Base-by-base conservation (phyloP, 2,797 vertebrate genomes). In the Podarcis lilfordi region DNA sequence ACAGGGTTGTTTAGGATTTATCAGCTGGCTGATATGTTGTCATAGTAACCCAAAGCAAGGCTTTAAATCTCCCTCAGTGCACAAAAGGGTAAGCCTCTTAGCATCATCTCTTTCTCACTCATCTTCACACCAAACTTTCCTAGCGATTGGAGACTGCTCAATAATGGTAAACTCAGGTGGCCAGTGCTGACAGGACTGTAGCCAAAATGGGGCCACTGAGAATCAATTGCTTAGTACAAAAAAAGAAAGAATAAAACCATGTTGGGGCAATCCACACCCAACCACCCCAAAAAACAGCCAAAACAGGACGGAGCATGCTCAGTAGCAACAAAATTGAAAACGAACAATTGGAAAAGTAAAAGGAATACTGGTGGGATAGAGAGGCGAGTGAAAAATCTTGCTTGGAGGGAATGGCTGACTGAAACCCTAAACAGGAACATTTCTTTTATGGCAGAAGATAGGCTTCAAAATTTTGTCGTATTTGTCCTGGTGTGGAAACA, bases 41-140 rank as follows among this genome's bases (percentile, higher is more conserved):
- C 95, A 96, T 96, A 92, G 95, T 91, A 96, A 96, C 95, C 80
- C 71, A 61, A 55, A 93, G 89, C 71, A 90, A 93, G 93, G 89
- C 94, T 95, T 86, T 94, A 94, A 92, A 94, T 94, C 93, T 95
- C 90, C 82, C 87, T 92, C 55, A 32, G 43, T 92, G 81, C 89
- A 80, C 90, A 91, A 87, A 92, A 91, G 93, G 89, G 89, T 90
- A 95, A 94, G 89, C 93, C 86, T 92, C 92, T 95, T 94, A 93
- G 89, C 78, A 0, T 0, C 89, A 87, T 90, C 88, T 78, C 82
- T 74, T 69, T 91, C 55, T 72, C n/a, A 55, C 50, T 55, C 50
- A 55, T 86, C 86, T 92, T 92, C 86, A 85, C 87, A 10, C 76
- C 19, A 0, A 23, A 76, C 76, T 1, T 76, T 75, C 71, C 79